These are phyloP conservation scores for Rhopalosiphum padi DNA, from an alignment of 1,140 invertebrate genomes.

Conservation along the genomic window DNA sequence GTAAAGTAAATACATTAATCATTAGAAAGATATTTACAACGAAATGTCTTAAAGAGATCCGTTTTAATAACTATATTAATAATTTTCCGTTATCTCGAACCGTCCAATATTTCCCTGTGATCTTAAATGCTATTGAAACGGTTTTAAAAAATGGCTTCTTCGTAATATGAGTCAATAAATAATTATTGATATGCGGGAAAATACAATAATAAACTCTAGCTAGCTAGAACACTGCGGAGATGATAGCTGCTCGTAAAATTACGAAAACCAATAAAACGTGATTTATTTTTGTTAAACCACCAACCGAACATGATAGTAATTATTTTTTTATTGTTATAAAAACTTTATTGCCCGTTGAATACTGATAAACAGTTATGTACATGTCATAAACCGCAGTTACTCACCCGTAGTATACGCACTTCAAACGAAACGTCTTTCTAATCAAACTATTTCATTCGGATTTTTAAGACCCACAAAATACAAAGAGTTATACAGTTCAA, in stretches of 20 bases:
- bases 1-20: not conserved
- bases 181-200: not conserved
- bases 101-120: not conserved
- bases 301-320: not conserved
- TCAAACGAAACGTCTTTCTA: not conserved
- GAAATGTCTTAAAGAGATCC: not conserved
- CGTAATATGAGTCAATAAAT: not conserved
- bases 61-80: not conserved
- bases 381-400: not conserved
- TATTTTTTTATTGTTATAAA: slow-evolving; percentile 19
- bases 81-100: not conserved
- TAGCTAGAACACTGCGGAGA: not conserved
- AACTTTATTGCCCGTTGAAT: not conserved
- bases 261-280: not conserved
- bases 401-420: not conserved
- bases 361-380: not conserved
- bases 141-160: not conserved
- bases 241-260: slow-evolving; percentile 2
- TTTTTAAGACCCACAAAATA: not conserved
- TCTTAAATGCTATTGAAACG: not conserved
- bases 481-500: not conserved
- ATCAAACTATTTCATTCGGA: not conserved
- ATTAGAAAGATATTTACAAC: not conserved
- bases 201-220: not conserved
- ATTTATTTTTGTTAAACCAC: not conserved